Evolutionary conservation across 2,113 vertebrate species (phyloP).

Genomic region (Cygnus atratus): DNA sequence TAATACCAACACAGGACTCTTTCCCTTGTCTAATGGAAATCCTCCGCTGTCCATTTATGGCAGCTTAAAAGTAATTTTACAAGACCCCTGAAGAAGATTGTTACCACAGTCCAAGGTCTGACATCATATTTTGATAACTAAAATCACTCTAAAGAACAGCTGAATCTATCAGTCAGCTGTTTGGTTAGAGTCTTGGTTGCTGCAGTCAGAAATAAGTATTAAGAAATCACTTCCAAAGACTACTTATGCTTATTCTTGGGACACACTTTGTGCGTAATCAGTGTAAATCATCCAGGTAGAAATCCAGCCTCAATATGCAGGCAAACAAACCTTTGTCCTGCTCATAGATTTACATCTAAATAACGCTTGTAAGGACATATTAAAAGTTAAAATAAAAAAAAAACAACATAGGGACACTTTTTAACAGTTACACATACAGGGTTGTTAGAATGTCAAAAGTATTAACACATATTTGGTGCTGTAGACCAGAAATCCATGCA

Average conservation of each 20-base stretch:
- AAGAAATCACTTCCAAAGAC: neutral
- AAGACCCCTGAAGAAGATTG: neutral
- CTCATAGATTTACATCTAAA: neutral
- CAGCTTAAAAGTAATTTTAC: neutral
- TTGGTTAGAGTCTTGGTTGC: neutral
- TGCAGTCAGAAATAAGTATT: neutral
- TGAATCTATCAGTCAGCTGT: neutral
- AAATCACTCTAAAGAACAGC: neutral
- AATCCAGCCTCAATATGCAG: neutral
- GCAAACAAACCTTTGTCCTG: neutral
- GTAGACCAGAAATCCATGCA: neutral
- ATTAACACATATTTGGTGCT: neutral
- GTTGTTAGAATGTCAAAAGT: neutral
- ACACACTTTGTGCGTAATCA: neutral
- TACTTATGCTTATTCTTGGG: neutral
- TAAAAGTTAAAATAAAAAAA: neutral
- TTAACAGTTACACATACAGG: neutral
- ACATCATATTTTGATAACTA: neutral
- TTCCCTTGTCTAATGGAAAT: neutral
- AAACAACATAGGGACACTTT: neutral
- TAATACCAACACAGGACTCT: neutral
- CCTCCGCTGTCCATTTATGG: neutral
- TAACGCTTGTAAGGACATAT: neutral
- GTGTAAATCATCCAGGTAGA: neutral
- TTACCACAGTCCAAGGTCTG: neutral